Base-by-base conservation (phyloP, 2,888 invertebrate species). In the Nomada fucata region DNA sequence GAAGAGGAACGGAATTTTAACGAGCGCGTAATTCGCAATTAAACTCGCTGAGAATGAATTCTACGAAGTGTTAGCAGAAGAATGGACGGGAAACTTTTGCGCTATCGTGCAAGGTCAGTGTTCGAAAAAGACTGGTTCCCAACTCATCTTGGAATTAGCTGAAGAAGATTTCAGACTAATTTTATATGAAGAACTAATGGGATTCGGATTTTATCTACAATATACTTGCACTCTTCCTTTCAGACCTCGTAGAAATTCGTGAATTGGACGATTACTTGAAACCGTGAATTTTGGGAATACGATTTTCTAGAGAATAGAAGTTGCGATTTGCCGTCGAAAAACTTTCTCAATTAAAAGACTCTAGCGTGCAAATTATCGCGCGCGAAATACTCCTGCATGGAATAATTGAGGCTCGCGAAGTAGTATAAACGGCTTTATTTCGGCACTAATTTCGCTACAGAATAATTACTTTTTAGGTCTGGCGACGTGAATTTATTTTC, bases 341-440 rank as follows among this genome's bases (percentile, higher is more conserved):
- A 13, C 18, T 50, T 65, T 13, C 18, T 29, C 64, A 29, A 67
- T 53, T 36, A 61, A 18, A 50, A 29, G 15, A 5, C n/a, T 0
- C 47, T 53, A 36, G 29, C 53, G 36, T 36, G 18, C 20, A 15
- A 55, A 42, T 11, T 64, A 50, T 44, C 52, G 15, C 44, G 23
- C 50, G 57, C 53, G 53, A 53, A 47, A 13, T n/a, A 53, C n/a
- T 53, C n/a, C n/a, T 26, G 13, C 47, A 50, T 10, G 42, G 18
- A 23, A 64, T 23, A 23, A 64, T 10, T 53, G n/a, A 18, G 10
- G 5, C 42, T 44, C 15, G 47, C 47, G 47, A 3, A 47, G 15
- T 47, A 47, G 47, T 47, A 47, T 47, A 47, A 78, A 81, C 50
- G 61, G 68, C 20, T 78, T 80, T 61, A 68, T 53, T 79, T 36